Evolutionary conservation across 1,140 invertebrate species (phyloP).

Genomic region (Eueides isabella): DNA sequence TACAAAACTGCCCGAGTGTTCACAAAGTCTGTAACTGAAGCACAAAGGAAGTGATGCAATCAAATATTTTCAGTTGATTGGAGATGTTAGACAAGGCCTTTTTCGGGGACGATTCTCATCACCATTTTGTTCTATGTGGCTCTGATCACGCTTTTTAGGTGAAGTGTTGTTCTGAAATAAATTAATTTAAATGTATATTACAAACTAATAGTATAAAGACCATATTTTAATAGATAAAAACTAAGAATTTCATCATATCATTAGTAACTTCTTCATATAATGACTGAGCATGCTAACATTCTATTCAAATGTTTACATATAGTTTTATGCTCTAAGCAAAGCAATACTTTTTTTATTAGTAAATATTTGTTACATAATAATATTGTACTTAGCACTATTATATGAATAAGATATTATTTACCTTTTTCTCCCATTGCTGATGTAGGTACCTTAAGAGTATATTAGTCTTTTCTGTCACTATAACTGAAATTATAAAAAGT

Average conservation of each 20-base stretch:
- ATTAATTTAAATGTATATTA: not conserved
- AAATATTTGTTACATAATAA: not conserved
- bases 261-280: not conserved
- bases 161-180: constrained; percentile 77
- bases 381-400: not conserved
- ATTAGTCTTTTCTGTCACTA: constrained; percentile 97
- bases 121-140: constrained; percentile 73
- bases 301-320: not conserved
- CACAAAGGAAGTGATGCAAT: constrained; percentile 55
- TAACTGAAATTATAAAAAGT: constrained; percentile 86
- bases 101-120: constrained; percentile 75
- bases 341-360: not conserved
- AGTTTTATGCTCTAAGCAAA: not conserved
- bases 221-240: not conserved
- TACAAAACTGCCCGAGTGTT: constrained; percentile 68
- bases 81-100: constrained; percentile 76
- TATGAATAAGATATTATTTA: constrained; percentile 53
- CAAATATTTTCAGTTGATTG: constrained; percentile 62
- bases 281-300: not conserved
- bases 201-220: not conserved
- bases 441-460: constrained; percentile 96
- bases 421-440: constrained; percentile 97
- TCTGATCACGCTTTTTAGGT: constrained; percentile 82
- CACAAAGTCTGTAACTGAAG: constrained; percentile 68
- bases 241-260: not conserved